Conservation (phyloP, 2,113 vertebrate species). For the Phalacrocorax brasilianus region DNA sequence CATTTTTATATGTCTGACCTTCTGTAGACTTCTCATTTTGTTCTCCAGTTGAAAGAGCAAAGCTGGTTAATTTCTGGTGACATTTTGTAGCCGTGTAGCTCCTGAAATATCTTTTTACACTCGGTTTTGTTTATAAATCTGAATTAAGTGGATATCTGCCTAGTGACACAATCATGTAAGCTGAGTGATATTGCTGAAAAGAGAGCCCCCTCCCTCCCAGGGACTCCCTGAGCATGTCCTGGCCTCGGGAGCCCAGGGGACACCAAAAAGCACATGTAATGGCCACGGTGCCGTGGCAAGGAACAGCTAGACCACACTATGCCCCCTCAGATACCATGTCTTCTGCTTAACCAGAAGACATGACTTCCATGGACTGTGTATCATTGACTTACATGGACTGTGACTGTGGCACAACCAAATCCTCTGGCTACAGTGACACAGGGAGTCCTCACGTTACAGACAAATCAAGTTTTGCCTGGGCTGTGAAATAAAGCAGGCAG, state of each 20-base stretch:
- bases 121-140: neutral
- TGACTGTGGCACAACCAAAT: neutral
- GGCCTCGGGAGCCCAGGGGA: no score
- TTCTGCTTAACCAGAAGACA: neutral
- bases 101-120: neutral
- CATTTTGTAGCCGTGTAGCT: no score
- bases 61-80: no score
- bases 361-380: no score
- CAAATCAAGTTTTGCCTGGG: neutral
- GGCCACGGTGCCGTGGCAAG: neutral
- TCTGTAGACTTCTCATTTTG: no score
- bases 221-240: no score
- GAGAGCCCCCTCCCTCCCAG: no score
- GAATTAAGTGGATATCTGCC: neutral
- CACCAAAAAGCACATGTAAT: no score
- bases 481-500: neutral
- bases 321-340: rapidly evolving
- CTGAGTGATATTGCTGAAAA: neutral
- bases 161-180: neutral
- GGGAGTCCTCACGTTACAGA: neutral
- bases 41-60: no score
- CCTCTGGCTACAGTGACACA: neutral
- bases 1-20: no score
- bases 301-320: neutral
- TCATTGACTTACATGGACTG: neutral